These are phyloP conservation scores for Pocillopora damicornis DNA, from an alignment of 64 coral and sea anemone species.

Conservation along the genomic window DNA sequence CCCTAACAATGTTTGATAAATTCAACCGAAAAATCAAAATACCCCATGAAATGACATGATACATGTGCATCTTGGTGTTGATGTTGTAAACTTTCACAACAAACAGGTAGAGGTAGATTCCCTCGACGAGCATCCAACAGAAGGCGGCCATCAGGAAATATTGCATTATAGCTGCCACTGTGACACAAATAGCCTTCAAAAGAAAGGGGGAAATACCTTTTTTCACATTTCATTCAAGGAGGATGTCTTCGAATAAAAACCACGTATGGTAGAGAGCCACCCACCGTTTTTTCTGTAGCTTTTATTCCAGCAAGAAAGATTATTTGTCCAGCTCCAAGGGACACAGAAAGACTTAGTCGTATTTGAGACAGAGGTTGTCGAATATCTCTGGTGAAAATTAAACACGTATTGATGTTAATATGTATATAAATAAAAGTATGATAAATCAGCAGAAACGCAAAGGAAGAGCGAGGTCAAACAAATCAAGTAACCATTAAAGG, in stretches of 20 bases:
- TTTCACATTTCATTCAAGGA: background rate
- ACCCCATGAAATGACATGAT: conserved; percentile 46
- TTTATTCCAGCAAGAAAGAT: conserved; percentile 42
- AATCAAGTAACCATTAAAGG: too few relatives aligned
- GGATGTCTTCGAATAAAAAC: background rate
- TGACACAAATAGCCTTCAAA: conserved; percentile 22
- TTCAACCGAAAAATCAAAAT: background rate
- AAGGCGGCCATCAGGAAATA: conserved; percentile 56
- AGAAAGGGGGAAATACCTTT: background rate
- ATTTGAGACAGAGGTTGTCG: conserved; percentile 42
- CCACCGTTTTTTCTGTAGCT: conserved; percentile 22
- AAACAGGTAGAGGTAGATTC: too few relatives aligned
- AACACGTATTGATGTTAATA: background rate
- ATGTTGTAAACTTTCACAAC: too few relatives aligned
- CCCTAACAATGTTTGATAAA: too few relatives aligned
- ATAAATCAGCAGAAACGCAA: too few relatives aligned
- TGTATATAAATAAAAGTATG: too few relatives aligned
- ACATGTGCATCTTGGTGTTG: too few relatives aligned
- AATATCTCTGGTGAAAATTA: conserved; percentile 18
- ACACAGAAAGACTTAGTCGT: conserved; percentile 6
- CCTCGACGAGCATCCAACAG: conserved; percentile 46
- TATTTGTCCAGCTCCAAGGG: conserved; percentile 16
- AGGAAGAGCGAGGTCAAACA: too few relatives aligned
- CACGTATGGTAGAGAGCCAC: background rate
- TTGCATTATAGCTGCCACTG: conserved; percentile 38